Base-by-base conservation (phyloP, 2,797 vertebrate genomes). In the Sparidentex hasta region DNA sequence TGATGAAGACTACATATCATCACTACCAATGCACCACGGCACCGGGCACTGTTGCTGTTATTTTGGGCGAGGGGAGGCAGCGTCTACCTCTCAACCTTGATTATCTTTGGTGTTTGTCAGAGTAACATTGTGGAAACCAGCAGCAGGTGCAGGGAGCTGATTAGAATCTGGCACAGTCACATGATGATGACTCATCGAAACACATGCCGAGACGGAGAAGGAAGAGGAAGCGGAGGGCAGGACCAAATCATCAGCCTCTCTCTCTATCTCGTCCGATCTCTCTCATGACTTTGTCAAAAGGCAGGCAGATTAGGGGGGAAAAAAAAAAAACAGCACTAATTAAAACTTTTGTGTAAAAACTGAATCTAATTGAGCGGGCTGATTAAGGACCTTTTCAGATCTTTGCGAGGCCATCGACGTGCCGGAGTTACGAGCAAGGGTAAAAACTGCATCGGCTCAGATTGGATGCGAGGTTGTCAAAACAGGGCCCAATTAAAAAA, bases 401-500 rank as follows among this genome's bases (percentile, higher is more conserved):
- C 77, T 76, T 71, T 11, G 59, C 47, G 12, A 74, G 74, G 84
- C 74, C 71, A 44, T 74, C 71, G 18, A 73, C 21, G 70, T 80
- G 79, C 83, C 76, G 76, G 81, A 83, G 67, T 59, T 79, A 75
- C 14, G 20, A 75, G 74, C 50, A 67, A 82, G 75, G 47, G 73
- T 74, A 81, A 71, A 75, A 80, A 63, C 75, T 51, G 71, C 76
- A 72, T 78, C 77, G 44, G 86, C 76, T 76, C 2, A 18, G 68
- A 81, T 50, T 44, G 77, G 74, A 90, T 77, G 73, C 85, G 76
- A 83, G 80, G 67, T 91, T 92, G 89, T 87, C 87, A 91, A 91
- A 91, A 89, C 76, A 86, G 8, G 16, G 80, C 33, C 88, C 87
- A 92, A 86, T 92, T 92, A 92, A 92, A 91, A 90, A 92, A 93